Base-by-base conservation (phyloP, 2,888 invertebrate species). In the Cantharis rustica region DNA sequence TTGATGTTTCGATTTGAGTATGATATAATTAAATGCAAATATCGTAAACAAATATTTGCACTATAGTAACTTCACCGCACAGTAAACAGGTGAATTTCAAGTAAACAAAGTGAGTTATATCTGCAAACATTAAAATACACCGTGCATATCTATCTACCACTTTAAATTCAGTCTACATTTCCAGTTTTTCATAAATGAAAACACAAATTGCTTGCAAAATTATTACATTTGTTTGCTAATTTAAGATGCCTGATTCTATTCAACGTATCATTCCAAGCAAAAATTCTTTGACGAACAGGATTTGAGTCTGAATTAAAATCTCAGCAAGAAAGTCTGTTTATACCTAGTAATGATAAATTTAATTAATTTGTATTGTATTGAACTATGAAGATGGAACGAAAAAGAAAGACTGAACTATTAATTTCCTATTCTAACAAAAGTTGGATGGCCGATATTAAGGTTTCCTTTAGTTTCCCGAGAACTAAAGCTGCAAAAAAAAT, bases 11-110 rank as follows among this genome's bases (percentile, higher is more conserved):
- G 75, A 80, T 78, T 72, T 75, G 70, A 61, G 73, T 47, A 77
- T 61, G 68, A 79, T 74, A 75, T 79, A 79, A 80, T 80, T 80
- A 80, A 80, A 80, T 79, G 77, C 79, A 78, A 80, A 79, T 80
- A 80, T 79, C 76, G 78, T 78, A 72, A 72, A 79, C 73, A 79
- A 80, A 80, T 80, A 79, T 80, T 80, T 78, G 78, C 69, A 69
- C 74, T 78, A 70, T 74, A 70, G 71, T 71, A 78, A 78, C 71
- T 75, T 61, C 27, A 68, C 72, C 75, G 75, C 62, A 75, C 66
- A 62, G 70, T 70, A 78, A 72, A 75, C 75, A 75, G 72, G 70
- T 69, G 75, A 70, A 47, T 72, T 72, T 68, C 72, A 71, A 69
- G 72, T 77, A 77, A 74, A 75, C 73, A 76, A 26, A 69, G 64